A percentile compares a stretch with the other conserved stretches of the same genome.
phyloP scores from a whole-genome alignment of 2,888 invertebrate species.

The Scaptomyza tumidula region DNA sequence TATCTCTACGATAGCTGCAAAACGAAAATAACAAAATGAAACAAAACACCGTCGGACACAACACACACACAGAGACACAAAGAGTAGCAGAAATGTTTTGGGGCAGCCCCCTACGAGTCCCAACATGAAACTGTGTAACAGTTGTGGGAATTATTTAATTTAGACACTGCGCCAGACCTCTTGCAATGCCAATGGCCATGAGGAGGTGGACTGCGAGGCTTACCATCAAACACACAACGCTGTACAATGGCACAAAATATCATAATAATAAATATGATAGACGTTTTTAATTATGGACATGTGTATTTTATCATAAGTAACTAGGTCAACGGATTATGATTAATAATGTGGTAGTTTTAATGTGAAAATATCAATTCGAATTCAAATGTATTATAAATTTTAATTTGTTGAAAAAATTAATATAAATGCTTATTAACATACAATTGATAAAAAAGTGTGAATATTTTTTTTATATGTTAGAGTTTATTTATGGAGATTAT shows the following conservation, averaged over 20 bases:
- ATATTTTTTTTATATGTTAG: background rate
- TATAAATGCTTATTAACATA: no score
- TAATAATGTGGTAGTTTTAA: background rate
- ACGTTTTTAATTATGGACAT: background rate
- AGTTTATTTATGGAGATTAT: background rate
- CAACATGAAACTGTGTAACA: constrained; percentile 73
- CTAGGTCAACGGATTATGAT: background rate
- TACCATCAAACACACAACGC: constrained; percentile 16
- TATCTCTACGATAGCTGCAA: constrained; percentile 10
- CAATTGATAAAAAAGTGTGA: background rate
- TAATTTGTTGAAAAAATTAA: background rate
- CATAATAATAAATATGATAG: background rate
- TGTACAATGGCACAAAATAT: constrained; percentile 35
- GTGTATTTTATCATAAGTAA: background rate
- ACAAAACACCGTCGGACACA: constrained; percentile 32
- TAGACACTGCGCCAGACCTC: constrained; percentile 70
- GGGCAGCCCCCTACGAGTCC: constrained; percentile 16
- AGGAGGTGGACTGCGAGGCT: constrained; percentile 38
- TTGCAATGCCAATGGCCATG: constrained; percentile 57
- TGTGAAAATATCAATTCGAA: background rate
- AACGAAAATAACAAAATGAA: constrained; percentile 36
- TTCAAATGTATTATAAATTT: background rate
- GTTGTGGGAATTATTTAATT: constrained; percentile 79
- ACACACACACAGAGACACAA: constrained; percentile 15
- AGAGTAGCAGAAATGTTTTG: constrained; percentile 17